Evolutionary conservation across 2,888 invertebrate genomes (phyloP).

Genomic region (Bellardia bayeri): DNA sequence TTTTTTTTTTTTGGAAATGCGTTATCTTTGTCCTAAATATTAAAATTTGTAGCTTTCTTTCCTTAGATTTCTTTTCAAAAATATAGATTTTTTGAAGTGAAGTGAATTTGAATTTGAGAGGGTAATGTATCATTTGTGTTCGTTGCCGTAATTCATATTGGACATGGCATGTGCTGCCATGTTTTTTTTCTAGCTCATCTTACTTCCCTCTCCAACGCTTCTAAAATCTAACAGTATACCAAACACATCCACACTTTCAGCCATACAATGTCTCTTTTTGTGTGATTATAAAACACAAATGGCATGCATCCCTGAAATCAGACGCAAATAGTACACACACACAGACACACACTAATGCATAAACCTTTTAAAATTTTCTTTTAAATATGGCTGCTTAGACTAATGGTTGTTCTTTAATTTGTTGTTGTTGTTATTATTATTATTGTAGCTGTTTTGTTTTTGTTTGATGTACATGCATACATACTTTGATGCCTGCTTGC

Average conservation of each 20-base stretch:
- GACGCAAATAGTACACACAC: constrained; percentile 41
- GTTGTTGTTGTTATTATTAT: background rate
- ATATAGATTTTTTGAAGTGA: constrained; percentile 5
- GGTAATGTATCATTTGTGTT: constrained; percentile 41
- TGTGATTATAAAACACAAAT: constrained; percentile 57
- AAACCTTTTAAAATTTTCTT: constrained; percentile 30
- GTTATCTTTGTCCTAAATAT: background rate
- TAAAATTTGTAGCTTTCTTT: background rate
- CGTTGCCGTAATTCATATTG: constrained; percentile 51
- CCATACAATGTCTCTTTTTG: constrained; percentile 24
- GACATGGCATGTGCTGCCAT: constrained; percentile 57
- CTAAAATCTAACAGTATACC: constrained; percentile 11
- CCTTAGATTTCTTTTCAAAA: background rate
- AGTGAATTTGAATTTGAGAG: background rate
- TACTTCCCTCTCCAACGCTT: constrained; percentile 3
- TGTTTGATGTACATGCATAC: background rate
- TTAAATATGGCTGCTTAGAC: constrained; percentile 61
- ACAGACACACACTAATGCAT: background rate
- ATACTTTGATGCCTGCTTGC: background rate
- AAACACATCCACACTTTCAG: constrained; percentile 23
- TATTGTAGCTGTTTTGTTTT: constrained; percentile 13
- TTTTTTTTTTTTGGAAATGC: too few species aligned
- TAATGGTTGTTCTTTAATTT: constrained; percentile 29
- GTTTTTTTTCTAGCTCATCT: constrained; percentile 13
- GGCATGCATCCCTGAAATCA: constrained; percentile 72